These are phyloP conservation scores for Fistularia tabacaria DNA, from an alignment of 2,797 vertebrate genomes.

Conservation along the genomic window DNA sequence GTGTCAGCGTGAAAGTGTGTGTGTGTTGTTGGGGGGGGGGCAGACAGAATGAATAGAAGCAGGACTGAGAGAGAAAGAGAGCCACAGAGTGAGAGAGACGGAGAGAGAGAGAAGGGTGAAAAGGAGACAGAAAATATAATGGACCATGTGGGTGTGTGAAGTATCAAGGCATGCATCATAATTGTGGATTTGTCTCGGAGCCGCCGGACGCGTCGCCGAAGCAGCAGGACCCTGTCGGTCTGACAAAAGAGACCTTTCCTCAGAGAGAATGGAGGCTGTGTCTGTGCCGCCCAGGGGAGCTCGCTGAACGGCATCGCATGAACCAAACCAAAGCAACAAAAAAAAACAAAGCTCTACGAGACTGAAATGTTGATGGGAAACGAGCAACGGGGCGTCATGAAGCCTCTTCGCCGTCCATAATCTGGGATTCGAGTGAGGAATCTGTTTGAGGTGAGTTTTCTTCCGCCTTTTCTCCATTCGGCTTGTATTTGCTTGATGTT, in stretches of 20 bases:
- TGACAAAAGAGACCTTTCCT: slow-evolving; percentile 40
- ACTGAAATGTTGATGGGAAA: slow-evolving; percentile 14
- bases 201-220: slow-evolving; percentile 48
- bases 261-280: slow-evolving; percentile 56
- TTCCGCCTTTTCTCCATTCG: slow-evolving; percentile 5
- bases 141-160: slow-evolving; percentile 67
- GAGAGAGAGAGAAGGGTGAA: slow-evolving; percentile 28
- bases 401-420: slow-evolving; percentile 20
- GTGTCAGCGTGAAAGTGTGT: slow-evolving; percentile 34
- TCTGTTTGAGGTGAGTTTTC: slow-evolving; percentile 54
- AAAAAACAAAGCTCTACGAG: slow-evolving; percentile 14
- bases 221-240: slow-evolving; percentile 42
- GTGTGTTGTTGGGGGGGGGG: slow-evolving; percentile 17
- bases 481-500: background rate
- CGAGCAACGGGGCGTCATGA: background rate
- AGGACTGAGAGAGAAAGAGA: slow-evolving; percentile 19
- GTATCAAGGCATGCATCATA: slow-evolving; percentile 61
- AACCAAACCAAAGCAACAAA: background rate
- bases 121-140: slow-evolving; percentile 56
- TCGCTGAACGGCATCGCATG: background rate
- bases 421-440: slow-evolving; percentile 30
- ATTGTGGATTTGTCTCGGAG: slow-evolving; percentile 52
- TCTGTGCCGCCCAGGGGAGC: slow-evolving; percentile 10
- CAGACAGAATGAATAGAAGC: slow-evolving; percentile 47
- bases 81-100: slow-evolving; percentile 43